Evolutionary conservation across 2,113 vertebrate genomes (phyloP), one percentile per base, ranked within the genome.

Genomic region (Peucedramus taeniatus): DNA sequence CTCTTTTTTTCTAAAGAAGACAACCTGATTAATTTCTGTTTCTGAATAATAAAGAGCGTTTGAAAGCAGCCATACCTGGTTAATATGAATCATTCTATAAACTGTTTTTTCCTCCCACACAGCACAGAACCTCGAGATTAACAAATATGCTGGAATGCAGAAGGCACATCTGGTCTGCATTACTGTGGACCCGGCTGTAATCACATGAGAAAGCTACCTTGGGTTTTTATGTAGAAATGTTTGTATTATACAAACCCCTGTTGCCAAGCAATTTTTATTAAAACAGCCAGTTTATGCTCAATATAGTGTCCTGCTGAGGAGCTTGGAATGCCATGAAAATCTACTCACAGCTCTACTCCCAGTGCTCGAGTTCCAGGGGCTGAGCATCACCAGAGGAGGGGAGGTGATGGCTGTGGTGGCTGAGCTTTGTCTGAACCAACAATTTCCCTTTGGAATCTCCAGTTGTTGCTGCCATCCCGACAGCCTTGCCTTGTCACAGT

Each of bases 221-320:
- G 93, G 97, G 88, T 97, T 96, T 97, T 97, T 95, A 90, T 95
- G 90, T 91, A 95, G 96, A 97, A 96, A 94, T 97, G 96, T 97
- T 97, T 97, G 89, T 94, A 90, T 94, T 97, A 95, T 66, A 96
- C 94, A 97, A 97, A 95, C 91, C 84, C 93, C 92, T 35, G 96
- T 97, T 97, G 95, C 96, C 93, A 97, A 78, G 97, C 96, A 95
- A 96, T 98, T 96, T 97, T 97, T 97, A 97, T 97, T 97, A 97
- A 97, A 96, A 93, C 35, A 54, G 85, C 87, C 93, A 90, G 89
- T 97, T 96, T 96, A 61, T 93, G 79, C 90, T 95, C 84, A 57
- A 50, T 94, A 60, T 37, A 65, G 78, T 49, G 90, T 92, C 95
- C 90, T 94, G 95, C 95, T 95, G 94, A 94, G 93, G 79, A 79